phyloP scores from a whole-genome alignment of 2,113 vertebrate species.

The Phasianus colchicus region DNA sequence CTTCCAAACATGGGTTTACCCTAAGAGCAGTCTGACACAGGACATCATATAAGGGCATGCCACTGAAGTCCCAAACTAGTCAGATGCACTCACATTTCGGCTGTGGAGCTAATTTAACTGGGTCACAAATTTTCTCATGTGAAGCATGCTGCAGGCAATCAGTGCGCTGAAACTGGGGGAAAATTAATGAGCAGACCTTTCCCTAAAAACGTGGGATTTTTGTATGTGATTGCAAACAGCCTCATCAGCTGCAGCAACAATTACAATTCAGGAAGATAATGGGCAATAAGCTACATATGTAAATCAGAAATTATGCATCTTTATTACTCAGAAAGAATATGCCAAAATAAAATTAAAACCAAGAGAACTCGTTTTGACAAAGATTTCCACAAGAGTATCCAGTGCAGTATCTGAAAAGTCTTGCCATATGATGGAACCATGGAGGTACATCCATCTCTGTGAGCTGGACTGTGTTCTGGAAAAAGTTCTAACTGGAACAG shows the following conservation, averaged over 20 bases:
- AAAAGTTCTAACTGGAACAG: background rate
- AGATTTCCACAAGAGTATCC: background rate
- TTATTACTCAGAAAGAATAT: background rate
- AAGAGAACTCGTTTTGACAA: background rate
- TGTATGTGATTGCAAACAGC: background rate
- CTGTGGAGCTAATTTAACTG: background rate
- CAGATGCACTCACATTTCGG: background rate
- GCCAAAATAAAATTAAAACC: background rate
- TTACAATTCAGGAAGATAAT: background rate
- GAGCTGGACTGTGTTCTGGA: background rate
- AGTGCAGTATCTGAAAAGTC: background rate
- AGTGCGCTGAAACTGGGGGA: background rate
- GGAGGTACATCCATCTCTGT: background rate
- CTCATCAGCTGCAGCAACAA: background rate
- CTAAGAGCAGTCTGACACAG: background rate
- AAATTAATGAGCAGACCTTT: background rate
- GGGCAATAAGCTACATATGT: background rate
- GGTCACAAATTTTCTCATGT: rapidly evolving
- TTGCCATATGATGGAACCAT: background rate
- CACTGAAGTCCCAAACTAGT: background rate
- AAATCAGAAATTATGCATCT: background rate
- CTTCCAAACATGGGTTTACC: background rate
- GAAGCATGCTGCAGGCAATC: background rate
- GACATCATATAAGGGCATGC: background rate
- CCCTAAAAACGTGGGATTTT: background rate